phyloP scores from a whole-genome alignment of 2,888 invertebrate species.

The Leptura quadrifasciata region DNA sequence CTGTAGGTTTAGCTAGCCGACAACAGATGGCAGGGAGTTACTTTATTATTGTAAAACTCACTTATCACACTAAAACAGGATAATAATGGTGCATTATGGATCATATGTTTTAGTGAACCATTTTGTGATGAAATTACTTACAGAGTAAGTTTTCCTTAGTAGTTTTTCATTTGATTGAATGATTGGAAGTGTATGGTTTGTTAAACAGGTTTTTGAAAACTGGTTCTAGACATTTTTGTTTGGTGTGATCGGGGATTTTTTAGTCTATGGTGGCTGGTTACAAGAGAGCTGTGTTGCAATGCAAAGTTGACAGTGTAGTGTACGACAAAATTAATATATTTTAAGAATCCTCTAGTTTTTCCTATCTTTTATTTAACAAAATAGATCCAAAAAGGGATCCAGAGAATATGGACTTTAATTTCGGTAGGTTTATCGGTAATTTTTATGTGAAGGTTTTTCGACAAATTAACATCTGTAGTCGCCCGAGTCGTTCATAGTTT shows the following conservation, averaged over 20 bases:
- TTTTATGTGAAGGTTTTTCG: conserved; percentile 54
- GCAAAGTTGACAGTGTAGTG: conserved; percentile 66
- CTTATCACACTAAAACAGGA: conserved; percentile 62
- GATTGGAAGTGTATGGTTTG: conserved; percentile 34
- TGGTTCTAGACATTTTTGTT: conserved; percentile 64
- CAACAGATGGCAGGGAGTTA: conserved; percentile 52
- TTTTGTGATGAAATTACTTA: conserved; percentile 54
- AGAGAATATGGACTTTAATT: conserved; percentile 56
- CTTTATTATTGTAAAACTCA: conserved; percentile 62
- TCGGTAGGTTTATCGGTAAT: conserved; percentile 57
- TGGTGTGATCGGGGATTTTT: conserved; percentile 69
- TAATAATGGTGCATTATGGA: conserved; percentile 66
- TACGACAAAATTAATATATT: conserved; percentile 49
- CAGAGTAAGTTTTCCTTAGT: conserved; percentile 59
- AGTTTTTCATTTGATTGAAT: conserved; percentile 30
- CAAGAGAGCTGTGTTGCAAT: conserved; percentile 59
- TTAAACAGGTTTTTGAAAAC: conserved; percentile 56
- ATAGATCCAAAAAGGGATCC: conserved; percentile 45
- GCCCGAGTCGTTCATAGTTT: conserved; percentile 64
- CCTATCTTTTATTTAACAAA: conserved; percentile 45
- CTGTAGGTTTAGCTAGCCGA: conserved; percentile 1
- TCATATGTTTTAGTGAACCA: conserved; percentile 64
- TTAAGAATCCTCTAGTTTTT: conserved; percentile 46
- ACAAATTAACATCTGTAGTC: conserved; percentile 64
- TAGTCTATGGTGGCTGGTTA: conserved; percentile 59